Evolutionary conservation across 2,888 invertebrate species (phyloP).

Genomic region (Malthinus seriepunctatus): DNA sequence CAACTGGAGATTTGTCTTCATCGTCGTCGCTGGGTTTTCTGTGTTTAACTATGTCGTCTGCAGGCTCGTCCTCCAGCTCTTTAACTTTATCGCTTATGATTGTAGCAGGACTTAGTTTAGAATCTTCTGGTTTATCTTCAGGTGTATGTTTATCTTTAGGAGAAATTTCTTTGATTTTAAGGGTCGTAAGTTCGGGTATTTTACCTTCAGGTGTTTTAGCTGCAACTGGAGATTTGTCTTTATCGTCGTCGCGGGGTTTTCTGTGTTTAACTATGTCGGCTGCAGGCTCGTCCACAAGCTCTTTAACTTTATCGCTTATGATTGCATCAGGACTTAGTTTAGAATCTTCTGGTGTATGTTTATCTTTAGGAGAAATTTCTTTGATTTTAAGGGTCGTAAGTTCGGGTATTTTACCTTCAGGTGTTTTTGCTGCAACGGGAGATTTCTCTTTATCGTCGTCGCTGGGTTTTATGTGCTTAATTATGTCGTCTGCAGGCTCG

Average conservation of each 20-base stretch:
- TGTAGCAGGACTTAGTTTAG: neutral
- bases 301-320: too few relatives aligned
- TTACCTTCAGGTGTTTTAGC: neutral
- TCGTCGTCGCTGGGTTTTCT: too few relatives aligned
- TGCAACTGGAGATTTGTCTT: neutral
- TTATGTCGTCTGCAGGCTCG: neutral
- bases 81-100: too few relatives aligned
- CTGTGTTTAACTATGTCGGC: neutral
- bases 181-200: neutral
- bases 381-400: neutral
- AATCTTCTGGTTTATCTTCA: conserved; percentile 1
- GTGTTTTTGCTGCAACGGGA: neutral
- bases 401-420: too few relatives aligned
- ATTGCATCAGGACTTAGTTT: too few relatives aligned
- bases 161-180: neutral
- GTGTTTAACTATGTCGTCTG: too few relatives aligned
- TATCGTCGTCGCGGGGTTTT: neutral
- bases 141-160: conserved; percentile 6
- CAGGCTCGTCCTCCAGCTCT: too few relatives aligned
- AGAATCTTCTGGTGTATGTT: too few relatives aligned
- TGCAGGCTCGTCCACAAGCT: neutral
- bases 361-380: too few relatives aligned
- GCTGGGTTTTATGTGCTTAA: neutral
- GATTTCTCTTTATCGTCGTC: neutral
- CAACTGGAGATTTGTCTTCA: too few relatives aligned